Evolutionary conservation across 2,797 vertebrate species (phyloP), one percentile per base, ranked within the genome.

Genomic region (Pteronotus mesoamericanus): DNA sequence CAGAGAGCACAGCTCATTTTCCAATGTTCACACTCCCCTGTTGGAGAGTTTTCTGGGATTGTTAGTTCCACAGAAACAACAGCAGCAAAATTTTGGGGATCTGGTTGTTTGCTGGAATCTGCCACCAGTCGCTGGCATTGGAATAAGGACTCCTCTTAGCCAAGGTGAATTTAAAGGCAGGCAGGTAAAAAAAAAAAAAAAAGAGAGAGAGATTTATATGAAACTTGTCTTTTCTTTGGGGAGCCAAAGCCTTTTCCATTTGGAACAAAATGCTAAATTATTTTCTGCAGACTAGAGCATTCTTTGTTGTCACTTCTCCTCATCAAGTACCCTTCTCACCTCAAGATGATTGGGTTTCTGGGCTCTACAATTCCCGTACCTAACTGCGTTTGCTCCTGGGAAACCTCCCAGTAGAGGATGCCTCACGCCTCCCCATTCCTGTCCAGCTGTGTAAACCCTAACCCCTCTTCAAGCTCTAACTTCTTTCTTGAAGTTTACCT

Each of bases 1-100:
- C n/a, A 55, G 66, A 32, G 77, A 94, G 88, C 78, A 91, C 92
- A 97, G 96, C 68, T 83, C 77, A 68, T 77, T 94, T 97, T 90
- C 96, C 91, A 95, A 44, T n/a, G 72, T 95, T 92, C 94, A 94
- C 42, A 48, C 74, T 90, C 57, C 74, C 95, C 91, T 75, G n/a
- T 59, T 71, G 18, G 55, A 75, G 42, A 86, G 24, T 2, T 24
- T 97, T 85, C 66, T 96, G 71, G 46, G 61, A 44, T 29, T 82
- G 32, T 55, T 84, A 37, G 22, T n/a, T 85, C 29, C 48, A 42
- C 15, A 9, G 57, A 86, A 68, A 16, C 34, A 83, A 39, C 19
- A 82, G 46, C 75, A 86, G 42, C 39, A 89, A 55, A 39, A 22
- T 83, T 89, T 83, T 9, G 5, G 79, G 42, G 57, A 34, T 42